Base-by-base conservation (phyloP, 1,140 invertebrate genomes). In the Anadara kagoshimensis region DNA sequence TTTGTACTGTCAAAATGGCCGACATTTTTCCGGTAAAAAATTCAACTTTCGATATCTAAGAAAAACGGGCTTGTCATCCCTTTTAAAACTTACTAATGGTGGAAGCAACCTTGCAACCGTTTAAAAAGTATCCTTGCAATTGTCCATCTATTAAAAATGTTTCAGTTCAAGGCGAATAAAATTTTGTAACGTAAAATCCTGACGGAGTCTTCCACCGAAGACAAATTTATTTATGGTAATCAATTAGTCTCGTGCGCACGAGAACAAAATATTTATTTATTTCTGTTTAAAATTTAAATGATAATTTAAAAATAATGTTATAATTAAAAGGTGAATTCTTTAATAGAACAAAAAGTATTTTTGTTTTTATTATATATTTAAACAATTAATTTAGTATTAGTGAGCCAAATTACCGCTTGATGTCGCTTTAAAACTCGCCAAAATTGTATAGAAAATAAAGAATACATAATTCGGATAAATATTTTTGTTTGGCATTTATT, bases 1-100 rank as follows among this genome's bases (percentile, higher is more conserved):
- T 59, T 59, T 59, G 43, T 41, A 29, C 57, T 59, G 57, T 59
- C 57, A 59, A 59, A 41, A 59, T 59, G 57, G 57, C 57, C 57
- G 57, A 59, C 57, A 59, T 59, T 59, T n/a, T 59, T 59, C 57
- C 57, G 57, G 57, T 59, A 36, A 36, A 36, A 36, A 41, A 59
- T 59, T 59, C 57, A 29, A 59, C 57, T 59, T 59, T 59, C 57
- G 43, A 29, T 41, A 41, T 59, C 12, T n/a, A 18, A 59, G 43
- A 59, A 59, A 36, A 59, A 29, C 18, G 18, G 26, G 43, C 57
- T 41, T 41, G 57, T 18, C n/a, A 59, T 59, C 10, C 43, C 57
- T 59, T 24, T 18, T 41, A n/a, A 41, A 41, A 36, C 36, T n/a
- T n/a, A 41, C 43, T 41, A 41, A 29, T 41, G 36, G 29, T 59